Conservation (phyloP, 1,140 invertebrate genomes). For the Aphelenchoides avenae region DNA sequence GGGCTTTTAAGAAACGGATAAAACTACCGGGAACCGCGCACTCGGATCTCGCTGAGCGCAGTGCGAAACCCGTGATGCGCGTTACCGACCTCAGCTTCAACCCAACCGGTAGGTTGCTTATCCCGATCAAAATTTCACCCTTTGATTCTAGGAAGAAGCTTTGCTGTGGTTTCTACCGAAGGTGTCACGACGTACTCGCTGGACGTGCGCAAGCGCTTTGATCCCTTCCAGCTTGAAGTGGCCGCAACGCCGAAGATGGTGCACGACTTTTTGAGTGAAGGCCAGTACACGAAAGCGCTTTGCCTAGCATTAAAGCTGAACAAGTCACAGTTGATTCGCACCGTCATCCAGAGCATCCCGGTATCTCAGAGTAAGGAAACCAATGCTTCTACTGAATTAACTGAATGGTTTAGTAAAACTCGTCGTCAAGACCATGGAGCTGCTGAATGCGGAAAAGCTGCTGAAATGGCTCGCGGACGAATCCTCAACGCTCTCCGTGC, state of each 20-base stretch:
- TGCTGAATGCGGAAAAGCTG: conserved; percentile 26
- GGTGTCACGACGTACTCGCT: conserved; percentile 40
- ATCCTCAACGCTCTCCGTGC: conserved; percentile 5
- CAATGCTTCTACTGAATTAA: conserved; percentile 8
- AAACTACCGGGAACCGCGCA: conserved; percentile 32
- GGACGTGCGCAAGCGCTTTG: conserved; percentile 25
- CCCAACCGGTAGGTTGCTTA: conserved; percentile 36
- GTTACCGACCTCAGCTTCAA: conserved; percentile 31
- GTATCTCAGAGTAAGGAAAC: conserved; percentile 27
- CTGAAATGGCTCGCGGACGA: conserved; percentile 18
- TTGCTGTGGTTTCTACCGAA: conserved; percentile 45
- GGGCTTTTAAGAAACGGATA: conserved; percentile 8
- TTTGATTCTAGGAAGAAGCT: conserved; percentile 21
- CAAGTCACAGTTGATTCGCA: conserved; percentile 25
- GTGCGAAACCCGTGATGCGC: conserved; percentile 17
- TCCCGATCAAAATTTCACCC: not conserved
- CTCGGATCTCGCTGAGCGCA: conserved; percentile 36
- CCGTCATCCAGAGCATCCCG: conserved; percentile 26
- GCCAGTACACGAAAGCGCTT: conserved; percentile 36
- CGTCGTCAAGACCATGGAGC: conserved; percentile 10
- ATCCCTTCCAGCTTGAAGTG: conserved; percentile 33
- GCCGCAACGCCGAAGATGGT: conserved; percentile 25
- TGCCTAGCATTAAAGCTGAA: conserved; percentile 33
- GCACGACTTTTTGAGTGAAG: conserved; percentile 7
- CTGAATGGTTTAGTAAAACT: conserved; percentile 18